A percentile compares a stretch with the other conserved stretches of the same genome.
Evolutionary conservation across 2,113 vertebrate species (phyloP).

Genomic region (human (Homo sapiens)): GRCh38 chr17:79302001-79302500

Average conservation of each 20-base stretch:
- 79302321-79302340: background rate
- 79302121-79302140: background rate
- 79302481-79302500: too few relatives aligned
- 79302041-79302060: accelerated
- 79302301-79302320: accelerated
- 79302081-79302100: accelerated
- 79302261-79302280: accelerated
- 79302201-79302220: accelerated
- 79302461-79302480: too few relatives aligned
- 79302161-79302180: accelerated
- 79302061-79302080: accelerated
- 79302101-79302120: background rate
- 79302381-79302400: accelerated
- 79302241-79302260: too few relatives aligned
- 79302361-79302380: background rate
- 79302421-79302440: too few relatives aligned
- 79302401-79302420: too few relatives aligned
- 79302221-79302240: too few relatives aligned
- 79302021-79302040: accelerated
- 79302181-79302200: accelerated
- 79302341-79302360: background rate
- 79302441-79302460: too few relatives aligned
- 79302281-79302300: accelerated
- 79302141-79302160: accelerated
- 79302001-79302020: background rate